Evolutionary conservation across 2,113 vertebrate species (phyloP).

Genomic region (Seriola rivoliana): DNA sequence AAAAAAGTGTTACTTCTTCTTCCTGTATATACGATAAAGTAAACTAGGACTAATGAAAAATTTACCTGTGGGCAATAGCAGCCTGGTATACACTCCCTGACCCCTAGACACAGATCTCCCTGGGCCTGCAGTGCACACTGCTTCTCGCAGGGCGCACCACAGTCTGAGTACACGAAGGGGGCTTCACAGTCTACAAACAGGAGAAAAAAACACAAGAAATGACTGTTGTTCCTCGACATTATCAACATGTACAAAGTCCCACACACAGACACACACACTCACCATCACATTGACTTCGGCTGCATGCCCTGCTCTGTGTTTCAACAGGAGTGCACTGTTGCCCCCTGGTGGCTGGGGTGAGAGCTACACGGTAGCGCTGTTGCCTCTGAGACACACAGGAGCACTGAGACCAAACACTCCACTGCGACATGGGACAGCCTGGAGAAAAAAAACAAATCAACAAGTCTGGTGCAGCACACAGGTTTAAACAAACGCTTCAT

Average conservation of each 20-base stretch:
- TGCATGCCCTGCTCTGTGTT: conserved; percentile 80
- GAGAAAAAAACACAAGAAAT: neutral
- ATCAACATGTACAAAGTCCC: neutral
- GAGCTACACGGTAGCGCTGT: conserved; percentile 85
- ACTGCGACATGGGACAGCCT: conserved; percentile 86
- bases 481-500: neutral
- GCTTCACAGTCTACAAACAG: conserved; percentile 76
- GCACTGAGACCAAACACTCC: conserved; percentile 87
- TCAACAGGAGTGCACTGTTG: conserved; percentile 85
- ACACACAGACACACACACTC: conserved; percentile 31
- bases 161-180: conserved; percentile 86
- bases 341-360: conserved; percentile 71
- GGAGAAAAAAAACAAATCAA: neutral
- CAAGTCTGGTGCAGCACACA: neutral
- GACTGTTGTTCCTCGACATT: neutral
- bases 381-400: conserved; percentile 84
- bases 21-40: neutral
- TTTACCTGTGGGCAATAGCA: conserved; percentile 91
- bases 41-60: neutral
- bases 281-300: conserved; percentile 81
- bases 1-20: too few species aligned
- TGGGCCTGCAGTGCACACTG: conserved; percentile 84
- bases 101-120: conserved; percentile 76
- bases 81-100: conserved; percentile 84
- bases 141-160: conserved; percentile 86